Conservation (phyloP, 2,113 vertebrate species). For the Psettodes erumei region DNA sequence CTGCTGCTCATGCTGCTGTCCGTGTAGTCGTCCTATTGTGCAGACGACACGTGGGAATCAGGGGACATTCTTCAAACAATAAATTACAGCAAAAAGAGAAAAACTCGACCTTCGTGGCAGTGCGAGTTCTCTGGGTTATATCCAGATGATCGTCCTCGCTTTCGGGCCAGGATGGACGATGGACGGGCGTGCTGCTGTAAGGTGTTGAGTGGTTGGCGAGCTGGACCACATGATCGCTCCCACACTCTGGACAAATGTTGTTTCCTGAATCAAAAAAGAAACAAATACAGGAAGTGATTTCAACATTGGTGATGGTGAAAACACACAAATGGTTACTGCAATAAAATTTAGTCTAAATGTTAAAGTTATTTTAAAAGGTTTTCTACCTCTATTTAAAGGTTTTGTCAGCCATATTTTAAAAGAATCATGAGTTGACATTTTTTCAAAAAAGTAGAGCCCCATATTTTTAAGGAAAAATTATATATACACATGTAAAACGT, state of each 20-base stretch:
- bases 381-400: not conserved
- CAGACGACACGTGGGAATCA: not conserved
- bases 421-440: not conserved
- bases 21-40: slow-evolving; percentile 36
- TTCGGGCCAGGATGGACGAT: not conserved
- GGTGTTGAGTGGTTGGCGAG: slow-evolving; percentile 70
- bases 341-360: too few relatives aligned
- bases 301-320: not conserved
- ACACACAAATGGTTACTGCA: not conserved
- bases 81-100: not conserved
- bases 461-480: not conserved
- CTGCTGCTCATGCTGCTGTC: slow-evolving; percentile 42
- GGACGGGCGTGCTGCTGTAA: slow-evolving; percentile 79
- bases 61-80: not conserved
- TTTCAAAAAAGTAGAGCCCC: not conserved
- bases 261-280: slow-evolving; percentile 46
- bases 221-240: slow-evolving; percentile 91
- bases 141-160: slow-evolving; percentile 39
- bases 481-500: not conserved
- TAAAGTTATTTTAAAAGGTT: not conserved
- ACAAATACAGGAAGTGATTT: not conserved
- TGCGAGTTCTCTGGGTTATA: slow-evolving; percentile 24
- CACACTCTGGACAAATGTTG: slow-evolving; percentile 87
- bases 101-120: slow-evolving; percentile 62
- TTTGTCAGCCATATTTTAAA: not conserved